Percentiles rank a stretch among this genome's conserved stretches.
Evolutionary conservation across 2,888 invertebrate genomes (phyloP).

Genomic region (Cyclophora albipunctata): DNA sequence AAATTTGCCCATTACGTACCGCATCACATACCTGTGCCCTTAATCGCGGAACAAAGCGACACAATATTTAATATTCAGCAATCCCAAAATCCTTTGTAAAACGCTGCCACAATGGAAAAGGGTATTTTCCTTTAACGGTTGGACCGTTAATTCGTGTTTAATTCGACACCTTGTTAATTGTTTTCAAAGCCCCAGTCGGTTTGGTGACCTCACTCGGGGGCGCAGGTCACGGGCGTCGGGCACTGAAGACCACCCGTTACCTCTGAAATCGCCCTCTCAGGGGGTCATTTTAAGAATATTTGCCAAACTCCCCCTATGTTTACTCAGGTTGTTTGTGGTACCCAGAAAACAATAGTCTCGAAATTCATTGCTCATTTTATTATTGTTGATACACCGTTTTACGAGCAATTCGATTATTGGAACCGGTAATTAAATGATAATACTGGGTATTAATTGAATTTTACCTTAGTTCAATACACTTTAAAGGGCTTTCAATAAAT

Average conservation of each 20-base stretch:
- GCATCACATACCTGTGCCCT: conserved; percentile 43
- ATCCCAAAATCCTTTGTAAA: conserved; percentile 71
- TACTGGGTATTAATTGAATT: conserved; percentile 72
- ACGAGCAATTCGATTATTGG: conserved; percentile 73
- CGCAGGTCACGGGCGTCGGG: conserved; percentile 44
- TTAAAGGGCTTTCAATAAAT: conserved; percentile 23
- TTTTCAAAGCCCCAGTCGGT: conserved; percentile 68
- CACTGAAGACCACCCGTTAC: conserved; percentile 41
- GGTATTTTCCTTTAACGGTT: conserved; percentile 71
- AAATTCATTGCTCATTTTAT: conserved; percentile 76
- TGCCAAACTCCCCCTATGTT: conserved; percentile 66
- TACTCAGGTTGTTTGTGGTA: conserved; percentile 72
- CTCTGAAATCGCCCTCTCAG: conserved; percentile 40
- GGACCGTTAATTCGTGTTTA: conserved; percentile 73
- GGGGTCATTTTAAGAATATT: conserved; percentile 75
- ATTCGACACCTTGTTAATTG: conserved; percentile 77
- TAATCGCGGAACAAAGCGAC: conserved; percentile 65
- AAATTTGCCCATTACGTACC: conserved; percentile 41
- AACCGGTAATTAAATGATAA: conserved; percentile 74
- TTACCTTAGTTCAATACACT: conserved; percentile 55
- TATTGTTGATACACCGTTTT: conserved; percentile 73
- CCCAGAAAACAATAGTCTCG: conserved; percentile 74
- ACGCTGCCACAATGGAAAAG: conserved; percentile 68
- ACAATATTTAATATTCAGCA: conserved; percentile 71
- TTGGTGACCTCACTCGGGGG: conserved; percentile 62